Conservation (phyloP, 2,888 invertebrate genomes). For the Bembecia ichneumoniformis region DNA sequence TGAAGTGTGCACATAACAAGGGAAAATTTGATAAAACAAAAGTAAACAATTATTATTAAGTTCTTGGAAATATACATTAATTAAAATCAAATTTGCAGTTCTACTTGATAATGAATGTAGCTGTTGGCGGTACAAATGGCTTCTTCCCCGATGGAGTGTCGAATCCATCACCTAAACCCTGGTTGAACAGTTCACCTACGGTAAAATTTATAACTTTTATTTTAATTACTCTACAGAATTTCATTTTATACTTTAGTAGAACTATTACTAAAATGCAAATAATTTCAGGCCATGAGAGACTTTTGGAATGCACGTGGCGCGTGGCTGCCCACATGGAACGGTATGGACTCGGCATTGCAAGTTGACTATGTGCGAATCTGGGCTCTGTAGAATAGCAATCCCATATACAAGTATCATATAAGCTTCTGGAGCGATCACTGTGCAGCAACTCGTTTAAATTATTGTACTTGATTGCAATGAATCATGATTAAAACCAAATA, state of each 20-base stretch:
- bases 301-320: conserved; percentile 73
- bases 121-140: conserved; percentile 76
- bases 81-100: conserved; percentile 43
- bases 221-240: too few relatives aligned
- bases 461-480: too few relatives aligned
- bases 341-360: conserved; percentile 73
- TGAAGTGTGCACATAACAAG: not conserved
- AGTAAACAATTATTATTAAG: not conserved
- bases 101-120: conserved; percentile 76
- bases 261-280: too few relatives aligned
- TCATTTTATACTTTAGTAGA: too few relatives aligned
- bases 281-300: conserved; percentile 62
- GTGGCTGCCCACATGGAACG: conserved; percentile 75
- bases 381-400: conserved; percentile 56
- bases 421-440: too few relatives aligned
- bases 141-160: conserved; percentile 76
- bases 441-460: too few relatives aligned
- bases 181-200: conserved; percentile 69
- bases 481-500: too few relatives aligned
- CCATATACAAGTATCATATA: too few relatives aligned
- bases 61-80: too few relatives aligned
- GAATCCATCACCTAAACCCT: conserved; percentile 73
- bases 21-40: not conserved
- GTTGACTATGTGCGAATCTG: conserved; percentile 79
- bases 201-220: conserved; percentile 22